Base-by-base conservation (phyloP, 2,888 invertebrate genomes). In the Molanna angustata region DNA sequence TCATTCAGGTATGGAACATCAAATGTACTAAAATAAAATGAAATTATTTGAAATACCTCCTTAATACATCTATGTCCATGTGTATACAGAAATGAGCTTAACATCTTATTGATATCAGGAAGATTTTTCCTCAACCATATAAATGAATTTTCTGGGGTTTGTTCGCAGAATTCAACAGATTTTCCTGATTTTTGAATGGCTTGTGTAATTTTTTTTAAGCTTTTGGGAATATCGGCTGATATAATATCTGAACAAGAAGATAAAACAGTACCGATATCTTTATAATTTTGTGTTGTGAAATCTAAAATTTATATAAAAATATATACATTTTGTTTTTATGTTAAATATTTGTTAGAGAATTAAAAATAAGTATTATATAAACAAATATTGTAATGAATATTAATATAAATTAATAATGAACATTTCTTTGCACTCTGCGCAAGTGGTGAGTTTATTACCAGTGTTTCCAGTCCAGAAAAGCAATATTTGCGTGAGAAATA, bases 181-280 rank as follows among this genome's bases (percentile, higher is more conserved):
- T 68, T 70, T 14, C 73, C 75, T n/a, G 71, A 68, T 2, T 65
- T 61, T 22, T 71, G 67, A 40, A 84, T 69, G 31, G 67, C 65
- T 11, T 67, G 65, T 0, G 75, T 73, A 20, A 84, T 66, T 31
- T 71, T 68, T 13, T 73, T 69, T 2, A 82, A 62, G 1, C 74
- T 72, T 13, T 70, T 67, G 0, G 88, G 86, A 6, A 92, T 83
- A 64, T 90, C 88, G 0, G 86, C 89, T 14, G 90, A 90, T 45
- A 88, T 74, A 0, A 88, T 85, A 57, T 85, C 80, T 0, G 70
- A 69, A 61, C 86, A 86, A 0, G 85, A 82, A 9, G 86, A 82
- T 31, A 90, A 71, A 17, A 92, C 67, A 19, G 77, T 63, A 0
- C 85, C 81, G 40, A 90, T 80, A 67, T 91, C 90, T 31, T 80